Evolutionary conservation across 2,888 invertebrate species (phyloP).

Genomic region (Chymomyza fuscimana): DNA sequence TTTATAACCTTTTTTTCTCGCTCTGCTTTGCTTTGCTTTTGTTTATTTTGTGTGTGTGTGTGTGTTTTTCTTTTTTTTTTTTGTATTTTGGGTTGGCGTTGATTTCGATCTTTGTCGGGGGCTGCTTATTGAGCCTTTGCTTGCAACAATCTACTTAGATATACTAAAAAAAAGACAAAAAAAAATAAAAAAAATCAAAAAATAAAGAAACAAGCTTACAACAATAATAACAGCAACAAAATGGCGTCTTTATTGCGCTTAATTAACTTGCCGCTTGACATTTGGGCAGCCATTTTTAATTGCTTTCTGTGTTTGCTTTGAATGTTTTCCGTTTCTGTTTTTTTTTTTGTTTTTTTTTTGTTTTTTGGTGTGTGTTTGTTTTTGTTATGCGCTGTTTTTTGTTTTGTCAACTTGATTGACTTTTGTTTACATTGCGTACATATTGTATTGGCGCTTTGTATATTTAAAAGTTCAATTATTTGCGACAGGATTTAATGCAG

Average conservation of each 20-base stretch:
- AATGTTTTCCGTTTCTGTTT: neutral
- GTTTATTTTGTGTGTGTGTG: slow-evolving; percentile 11
- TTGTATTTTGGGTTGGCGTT: slow-evolving; percentile 40
- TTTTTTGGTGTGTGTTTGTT: neutral
- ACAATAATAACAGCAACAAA: slow-evolving; percentile 22
- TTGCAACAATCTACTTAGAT: slow-evolving; percentile 56
- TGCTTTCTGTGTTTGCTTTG: slow-evolving; percentile 8
- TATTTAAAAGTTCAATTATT: slow-evolving; percentile 37
- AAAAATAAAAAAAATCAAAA: neutral
- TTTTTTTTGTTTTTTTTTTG: slow-evolving; percentile 1
- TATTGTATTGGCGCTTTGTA: slow-evolving; percentile 32
- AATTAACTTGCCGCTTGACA: slow-evolving; percentile 60
- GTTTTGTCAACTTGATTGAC: slow-evolving; percentile 58
- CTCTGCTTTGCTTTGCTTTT: neutral
- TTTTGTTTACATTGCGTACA: slow-evolving; percentile 29
- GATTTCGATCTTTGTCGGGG: slow-evolving; percentile 55
- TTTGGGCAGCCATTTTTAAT: slow-evolving; percentile 53
- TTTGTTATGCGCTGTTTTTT: slow-evolving; percentile 16
- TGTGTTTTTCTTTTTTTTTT: slow-evolving; percentile 12
- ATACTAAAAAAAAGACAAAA: slow-evolving; percentile 21
- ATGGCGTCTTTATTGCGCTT: slow-evolving; percentile 70
- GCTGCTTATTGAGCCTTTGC: slow-evolving; percentile 61
- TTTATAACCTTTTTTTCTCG: slow-evolving; percentile 18
- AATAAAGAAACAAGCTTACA: neutral
- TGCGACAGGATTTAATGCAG: neutral